Conservation (phyloP, 1,140 invertebrate species). For the Zaprionus taronus region DNA sequence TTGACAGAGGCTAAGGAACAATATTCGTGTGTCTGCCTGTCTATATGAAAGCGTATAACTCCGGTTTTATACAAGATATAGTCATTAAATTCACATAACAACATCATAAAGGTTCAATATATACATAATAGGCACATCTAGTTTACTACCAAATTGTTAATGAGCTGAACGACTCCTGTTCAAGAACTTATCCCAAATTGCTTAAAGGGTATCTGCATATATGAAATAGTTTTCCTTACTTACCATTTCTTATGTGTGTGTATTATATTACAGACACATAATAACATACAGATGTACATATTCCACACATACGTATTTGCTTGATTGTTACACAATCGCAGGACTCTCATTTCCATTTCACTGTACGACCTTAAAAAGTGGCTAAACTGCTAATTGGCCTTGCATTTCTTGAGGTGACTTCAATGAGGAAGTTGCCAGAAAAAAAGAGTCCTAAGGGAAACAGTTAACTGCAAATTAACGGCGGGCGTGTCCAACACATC, state of each 20-base stretch:
- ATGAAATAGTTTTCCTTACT: background rate
- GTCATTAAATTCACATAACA: too few relatives aligned
- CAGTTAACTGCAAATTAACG: conserved; percentile 1
- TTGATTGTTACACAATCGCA: conserved; percentile 6
- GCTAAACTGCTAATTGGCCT: conserved; percentile 7
- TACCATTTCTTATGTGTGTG: background rate
- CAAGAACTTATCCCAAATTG: background rate
- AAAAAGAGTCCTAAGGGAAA: background rate
- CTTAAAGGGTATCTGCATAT: background rate
- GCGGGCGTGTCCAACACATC: conserved; percentile 1
- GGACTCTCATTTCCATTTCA: background rate
- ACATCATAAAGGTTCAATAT: too few relatives aligned
- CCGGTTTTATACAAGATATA: too few relatives aligned
- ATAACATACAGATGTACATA: background rate
- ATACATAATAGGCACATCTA: too few relatives aligned
- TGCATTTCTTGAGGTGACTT: conserved; percentile 9
- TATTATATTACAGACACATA: background rate
- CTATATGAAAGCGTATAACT: background rate
- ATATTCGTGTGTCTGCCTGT: background rate
- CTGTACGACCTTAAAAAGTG: background rate
- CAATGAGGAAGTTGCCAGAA: background rate
- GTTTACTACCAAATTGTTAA: too few relatives aligned
- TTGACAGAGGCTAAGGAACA: background rate
- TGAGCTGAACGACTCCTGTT: too few relatives aligned
- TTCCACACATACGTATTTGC: background rate